These are phyloP conservation scores for Labeo catla DNA, from an alignment of 2,113 vertebrate genomes.

Conservation along the genomic window DNA sequence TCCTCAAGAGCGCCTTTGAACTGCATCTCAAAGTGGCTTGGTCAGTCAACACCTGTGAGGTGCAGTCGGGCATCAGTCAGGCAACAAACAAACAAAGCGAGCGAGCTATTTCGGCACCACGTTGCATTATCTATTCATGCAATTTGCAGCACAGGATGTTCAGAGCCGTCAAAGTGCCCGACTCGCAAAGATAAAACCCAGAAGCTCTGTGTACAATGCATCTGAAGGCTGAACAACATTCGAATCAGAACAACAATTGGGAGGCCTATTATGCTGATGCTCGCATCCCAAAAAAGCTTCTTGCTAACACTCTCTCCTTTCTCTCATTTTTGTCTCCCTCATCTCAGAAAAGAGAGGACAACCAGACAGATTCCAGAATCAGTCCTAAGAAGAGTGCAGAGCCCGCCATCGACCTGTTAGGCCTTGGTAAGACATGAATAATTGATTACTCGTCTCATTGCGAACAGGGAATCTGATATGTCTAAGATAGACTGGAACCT, in stretches of 20 bases:
- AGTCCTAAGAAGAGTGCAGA: constrained; percentile 86
- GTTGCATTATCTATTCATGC: constrained; percentile 1
- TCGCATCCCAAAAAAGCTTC: not conserved
- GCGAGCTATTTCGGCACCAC: not conserved
- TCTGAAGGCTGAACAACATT: constrained; percentile 13
- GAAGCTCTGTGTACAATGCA: not conserved
- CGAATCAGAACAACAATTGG: not conserved
- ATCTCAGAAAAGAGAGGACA: constrained; percentile 84
- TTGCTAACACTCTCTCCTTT: constrained; percentile 24
- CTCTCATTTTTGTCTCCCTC: constrained; percentile 52
- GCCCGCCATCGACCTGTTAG: constrained; percentile 89
- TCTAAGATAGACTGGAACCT: not conserved
- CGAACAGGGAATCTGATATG: constrained; percentile 9
- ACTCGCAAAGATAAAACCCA: not conserved
- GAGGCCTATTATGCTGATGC: not conserved
- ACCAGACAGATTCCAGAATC: constrained; percentile 81
- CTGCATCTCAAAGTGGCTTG: constrained; percentile 7
- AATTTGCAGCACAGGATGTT: not conserved
- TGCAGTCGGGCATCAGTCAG: constrained; percentile 3
- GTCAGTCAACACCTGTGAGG: constrained; percentile 36
- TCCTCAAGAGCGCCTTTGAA: constrained; percentile 44
- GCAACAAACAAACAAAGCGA: not conserved
- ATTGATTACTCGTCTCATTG: constrained; percentile 7
- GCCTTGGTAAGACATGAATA: constrained; percentile 85
- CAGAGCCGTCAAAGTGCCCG: not conserved